Evolutionary conservation across 2,888 invertebrate genomes (phyloP).

Genomic region (Polydrusus tereticollis): DNA sequence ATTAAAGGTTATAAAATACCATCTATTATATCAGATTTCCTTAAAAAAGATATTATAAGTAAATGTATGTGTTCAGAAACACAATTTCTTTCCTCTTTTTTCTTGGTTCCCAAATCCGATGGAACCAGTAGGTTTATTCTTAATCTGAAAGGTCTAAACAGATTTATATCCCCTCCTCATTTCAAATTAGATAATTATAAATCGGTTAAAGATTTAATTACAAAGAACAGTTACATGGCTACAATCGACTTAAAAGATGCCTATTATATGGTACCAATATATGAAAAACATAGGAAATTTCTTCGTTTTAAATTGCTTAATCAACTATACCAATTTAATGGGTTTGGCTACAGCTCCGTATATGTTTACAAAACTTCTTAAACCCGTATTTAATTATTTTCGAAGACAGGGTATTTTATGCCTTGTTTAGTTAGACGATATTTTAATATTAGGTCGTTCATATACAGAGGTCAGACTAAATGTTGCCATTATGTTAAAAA

Average conservation of each 20-base stretch:
- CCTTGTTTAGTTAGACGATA: too few species aligned
- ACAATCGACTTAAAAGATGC: constrained; percentile 29
- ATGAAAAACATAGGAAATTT: neutral
- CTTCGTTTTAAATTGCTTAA: constrained; percentile 16
- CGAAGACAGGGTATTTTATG: too few species aligned
- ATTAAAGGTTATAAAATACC: constrained; percentile 16
- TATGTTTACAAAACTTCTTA: too few species aligned
- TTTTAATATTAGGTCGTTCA: too few species aligned
- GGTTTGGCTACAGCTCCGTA: constrained; percentile 21
- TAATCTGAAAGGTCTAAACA: constrained; percentile 18
- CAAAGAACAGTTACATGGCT: constrained; percentile 7
- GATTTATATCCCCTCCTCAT: constrained; percentile 18
- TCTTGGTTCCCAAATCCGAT: neutral
- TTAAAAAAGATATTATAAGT: too few species aligned
- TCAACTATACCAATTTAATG: constrained; percentile 16
- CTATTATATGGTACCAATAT: constrained; percentile 32
- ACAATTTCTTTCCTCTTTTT: too few species aligned
- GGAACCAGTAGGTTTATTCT: constrained; percentile 12
- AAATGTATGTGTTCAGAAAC: too few species aligned
- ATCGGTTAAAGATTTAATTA: constrained; percentile 23
- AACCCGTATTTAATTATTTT: too few species aligned
- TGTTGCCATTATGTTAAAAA: neutral
- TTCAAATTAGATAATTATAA: constrained; percentile 28
- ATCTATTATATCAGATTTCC: too few species aligned
- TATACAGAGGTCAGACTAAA: too few species aligned